Conservation (phyloP, 2,888 invertebrate species). For the Gastrophysa polygoni region DNA sequence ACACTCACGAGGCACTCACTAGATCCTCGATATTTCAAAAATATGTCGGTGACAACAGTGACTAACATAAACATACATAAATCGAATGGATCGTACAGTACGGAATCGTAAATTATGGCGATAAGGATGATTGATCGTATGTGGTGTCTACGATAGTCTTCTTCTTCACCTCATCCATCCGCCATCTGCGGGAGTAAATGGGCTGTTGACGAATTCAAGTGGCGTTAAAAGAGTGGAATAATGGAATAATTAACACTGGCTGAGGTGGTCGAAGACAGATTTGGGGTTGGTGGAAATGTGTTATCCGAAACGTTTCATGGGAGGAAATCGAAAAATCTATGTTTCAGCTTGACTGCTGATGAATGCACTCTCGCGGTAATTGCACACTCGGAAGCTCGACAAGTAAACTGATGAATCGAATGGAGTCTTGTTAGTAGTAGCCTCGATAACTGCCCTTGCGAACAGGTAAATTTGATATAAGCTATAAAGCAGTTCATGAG, state of each 20-base stretch:
- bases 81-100: conserved; percentile 17
- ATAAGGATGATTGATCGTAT: conserved; percentile 21
- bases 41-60: conserved; percentile 18
- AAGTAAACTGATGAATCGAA: no score
- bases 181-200: conserved; percentile 29
- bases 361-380: no score
- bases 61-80: conserved; percentile 28
- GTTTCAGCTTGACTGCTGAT: no score
- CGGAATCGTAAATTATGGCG: conserved; percentile 11
- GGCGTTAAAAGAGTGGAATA: conserved; percentile 22
- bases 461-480: no score
- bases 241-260: conserved; percentile 30
- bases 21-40: conserved; percentile 10
- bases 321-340: no score
- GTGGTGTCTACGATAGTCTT: conserved; percentile 22
- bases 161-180: conserved; percentile 23
- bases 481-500: no score
- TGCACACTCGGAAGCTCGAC: no score
- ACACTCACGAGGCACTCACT: conserved; percentile 5
- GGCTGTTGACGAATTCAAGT: conserved; percentile 34
- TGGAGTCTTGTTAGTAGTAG: no score
- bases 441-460: no score
- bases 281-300: conserved; percentile 18
- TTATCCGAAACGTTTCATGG: neutral
- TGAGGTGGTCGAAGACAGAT: conserved; percentile 22